Evolutionary conservation across 1,140 invertebrate genomes (phyloP).

Genomic region (Drosophila aff.): DNA sequence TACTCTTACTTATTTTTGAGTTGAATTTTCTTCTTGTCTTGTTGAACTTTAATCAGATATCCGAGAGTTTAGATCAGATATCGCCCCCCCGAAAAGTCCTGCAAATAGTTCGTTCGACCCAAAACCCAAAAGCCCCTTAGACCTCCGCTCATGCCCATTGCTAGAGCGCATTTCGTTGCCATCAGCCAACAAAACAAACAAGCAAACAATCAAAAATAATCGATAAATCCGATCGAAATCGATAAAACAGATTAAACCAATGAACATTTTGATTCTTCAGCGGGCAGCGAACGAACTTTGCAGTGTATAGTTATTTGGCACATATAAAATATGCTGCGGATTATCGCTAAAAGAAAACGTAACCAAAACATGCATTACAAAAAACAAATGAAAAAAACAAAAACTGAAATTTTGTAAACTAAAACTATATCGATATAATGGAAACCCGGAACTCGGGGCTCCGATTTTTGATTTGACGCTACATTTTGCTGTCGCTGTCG

Average conservation of each 20-base stretch:
- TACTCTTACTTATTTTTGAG: slow-evolving; percentile 14
- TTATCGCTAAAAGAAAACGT: slow-evolving; percentile 79
- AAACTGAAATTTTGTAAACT: slow-evolving; percentile 9
- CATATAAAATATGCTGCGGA: slow-evolving; percentile 84
- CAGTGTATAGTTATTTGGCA: slow-evolving; percentile 80
- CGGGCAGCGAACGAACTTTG: slow-evolving; percentile 67
- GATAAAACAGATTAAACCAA: slow-evolving; percentile 23
- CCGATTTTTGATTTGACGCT: slow-evolving; percentile 23
- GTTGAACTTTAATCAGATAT: neutral
- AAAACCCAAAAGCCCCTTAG: neutral
- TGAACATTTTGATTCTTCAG: slow-evolving; percentile 49
- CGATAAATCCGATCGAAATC: neutral
- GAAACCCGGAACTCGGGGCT: slow-evolving; percentile 7
- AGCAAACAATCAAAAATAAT: neutral
- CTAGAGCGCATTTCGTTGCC: slow-evolving; percentile 38
- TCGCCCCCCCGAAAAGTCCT: slow-evolving; percentile 21
- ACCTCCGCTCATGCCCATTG: slow-evolving; percentile 31
- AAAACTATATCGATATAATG: slow-evolving; percentile 6
- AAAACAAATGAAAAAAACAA: slow-evolving; percentile 10
- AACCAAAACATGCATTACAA: slow-evolving; percentile 40
- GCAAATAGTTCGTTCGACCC: slow-evolving; percentile 67
- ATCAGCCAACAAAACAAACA: slow-evolving; percentile 16
- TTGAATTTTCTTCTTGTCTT: slow-evolving; percentile 6
- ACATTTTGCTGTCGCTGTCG: slow-evolving; percentile 16
- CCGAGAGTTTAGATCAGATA: slow-evolving; percentile 4